Evolutionary conservation across 2,113 vertebrate species (phyloP).

Genomic region (Podarcis raffonei): DNA sequence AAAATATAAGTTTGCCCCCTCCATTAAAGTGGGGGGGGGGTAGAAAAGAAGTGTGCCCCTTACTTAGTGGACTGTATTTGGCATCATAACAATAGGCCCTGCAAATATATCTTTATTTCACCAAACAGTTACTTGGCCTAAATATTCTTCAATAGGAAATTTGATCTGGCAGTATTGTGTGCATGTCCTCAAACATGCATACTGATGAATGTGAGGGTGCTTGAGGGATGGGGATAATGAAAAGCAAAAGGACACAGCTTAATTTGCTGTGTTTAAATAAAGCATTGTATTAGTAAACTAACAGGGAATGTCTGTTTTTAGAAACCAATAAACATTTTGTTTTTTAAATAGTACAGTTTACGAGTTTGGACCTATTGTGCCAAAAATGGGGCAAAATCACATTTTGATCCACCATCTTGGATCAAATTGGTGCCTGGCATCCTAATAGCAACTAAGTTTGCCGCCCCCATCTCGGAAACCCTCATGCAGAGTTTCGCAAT

Average conservation of each 20-base stretch:
- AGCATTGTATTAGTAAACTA: not conserved
- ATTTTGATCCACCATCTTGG: too few relatives aligned
- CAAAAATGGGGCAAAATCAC: too few relatives aligned
- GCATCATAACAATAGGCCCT: not conserved
- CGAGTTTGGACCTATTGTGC: too few relatives aligned
- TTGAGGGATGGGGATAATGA: too few relatives aligned
- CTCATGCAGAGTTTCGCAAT: too few relatives aligned
- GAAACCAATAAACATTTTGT: too few relatives aligned
- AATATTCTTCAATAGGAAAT: not conserved
- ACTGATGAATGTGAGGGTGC: accelerated
- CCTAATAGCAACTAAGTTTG: too few relatives aligned
- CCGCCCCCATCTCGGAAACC: too few relatives aligned
- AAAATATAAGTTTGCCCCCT: not conserved
- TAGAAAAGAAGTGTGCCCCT: not conserved
- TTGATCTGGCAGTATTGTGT: not conserved
- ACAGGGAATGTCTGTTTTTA: too few relatives aligned
- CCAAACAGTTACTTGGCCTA: not conserved
- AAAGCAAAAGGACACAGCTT: accelerated
- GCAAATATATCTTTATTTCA: not conserved
- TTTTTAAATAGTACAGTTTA: too few relatives aligned
- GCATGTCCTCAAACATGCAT: not conserved
- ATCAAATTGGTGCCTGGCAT: too few relatives aligned
- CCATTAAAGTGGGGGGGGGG: not conserved
- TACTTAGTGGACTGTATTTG: not conserved
- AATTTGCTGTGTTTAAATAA: not conserved